phyloP scores from a whole-genome alignment of 2,113 vertebrate species.

The Dascyllus trimaculatus region DNA sequence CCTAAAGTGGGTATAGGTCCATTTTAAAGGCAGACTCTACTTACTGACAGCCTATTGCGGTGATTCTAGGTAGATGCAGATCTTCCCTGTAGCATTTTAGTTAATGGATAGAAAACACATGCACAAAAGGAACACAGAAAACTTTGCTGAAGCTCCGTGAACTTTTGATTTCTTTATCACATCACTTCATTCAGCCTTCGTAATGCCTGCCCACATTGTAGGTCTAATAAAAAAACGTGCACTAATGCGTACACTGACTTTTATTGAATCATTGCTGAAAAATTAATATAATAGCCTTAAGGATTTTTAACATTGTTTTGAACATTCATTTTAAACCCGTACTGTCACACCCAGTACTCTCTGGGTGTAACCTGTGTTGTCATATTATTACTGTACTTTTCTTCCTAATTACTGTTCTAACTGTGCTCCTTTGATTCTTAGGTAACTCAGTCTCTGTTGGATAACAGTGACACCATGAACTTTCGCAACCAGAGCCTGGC shows the following conservation, averaged over 20 bases:
- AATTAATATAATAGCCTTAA: neutral
- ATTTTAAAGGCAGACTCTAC: conserved; percentile 23
- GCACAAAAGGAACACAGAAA: neutral
- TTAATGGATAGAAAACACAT: conserved; percentile 18
- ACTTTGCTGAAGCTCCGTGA: neutral
- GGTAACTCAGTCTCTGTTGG: conserved; percentile 92
- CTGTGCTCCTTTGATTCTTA: neutral
- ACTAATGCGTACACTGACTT: too few species aligned
- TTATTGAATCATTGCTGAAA: neutral
- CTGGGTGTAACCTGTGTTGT: neutral
- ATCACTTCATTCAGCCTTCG: neutral
- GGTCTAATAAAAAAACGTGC: neutral
- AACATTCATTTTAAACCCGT: too few species aligned
- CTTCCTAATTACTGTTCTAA: neutral
- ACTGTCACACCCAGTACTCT: neutral
- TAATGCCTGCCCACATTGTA: neutral
- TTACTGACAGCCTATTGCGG: conserved; percentile 24
- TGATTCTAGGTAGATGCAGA: conserved; percentile 41
- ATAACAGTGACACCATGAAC: conserved; percentile 91
- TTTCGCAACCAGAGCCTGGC: conserved; percentile 92
- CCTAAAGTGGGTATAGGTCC: conserved; percentile 44
- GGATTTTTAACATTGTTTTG: neutral
- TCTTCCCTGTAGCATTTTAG: conserved; percentile 15
- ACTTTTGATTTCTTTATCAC: conserved; percentile 15
- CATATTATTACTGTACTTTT: too few species aligned